A percentile compares a stretch with the other conserved stretches of the same genome.
These are phyloP conservation scores for Marisa cornuarietis DNA, from an alignment of 1,140 invertebrate genomes.

Conservation along the genomic window DNA sequence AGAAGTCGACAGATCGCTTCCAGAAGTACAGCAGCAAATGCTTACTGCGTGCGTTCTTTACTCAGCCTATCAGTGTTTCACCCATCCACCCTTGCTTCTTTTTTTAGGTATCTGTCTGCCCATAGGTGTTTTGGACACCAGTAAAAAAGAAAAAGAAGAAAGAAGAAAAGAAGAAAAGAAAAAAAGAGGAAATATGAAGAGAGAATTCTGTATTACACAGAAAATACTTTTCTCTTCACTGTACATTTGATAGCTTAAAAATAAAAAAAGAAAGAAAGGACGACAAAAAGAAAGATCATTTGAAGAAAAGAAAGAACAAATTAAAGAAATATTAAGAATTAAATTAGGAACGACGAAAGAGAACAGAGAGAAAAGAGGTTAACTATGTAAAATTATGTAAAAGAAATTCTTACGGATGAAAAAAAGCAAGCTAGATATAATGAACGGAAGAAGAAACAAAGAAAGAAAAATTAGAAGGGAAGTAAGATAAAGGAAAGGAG, in stretches of 20 bases:
- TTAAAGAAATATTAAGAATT: background rate
- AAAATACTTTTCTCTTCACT: background rate
- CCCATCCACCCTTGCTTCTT: too few relatives aligned
- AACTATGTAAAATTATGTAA: background rate
- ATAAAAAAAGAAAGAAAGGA: background rate
- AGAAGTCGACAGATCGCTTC: too few relatives aligned
- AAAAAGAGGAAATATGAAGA: too few relatives aligned
- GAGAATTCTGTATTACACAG: too few relatives aligned
- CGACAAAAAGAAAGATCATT: background rate
- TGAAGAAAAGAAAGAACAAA: background rate
- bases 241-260: background rate
- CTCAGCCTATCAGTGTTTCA: too few relatives aligned
- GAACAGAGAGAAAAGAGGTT: background rate
- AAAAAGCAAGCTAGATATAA: background rate
- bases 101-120: too few relatives aligned
- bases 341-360: background rate
- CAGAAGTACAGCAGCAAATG: too few relatives aligned
- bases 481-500: background rate
- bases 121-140: too few relatives aligned
- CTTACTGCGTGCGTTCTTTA: too few relatives aligned
- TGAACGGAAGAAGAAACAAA: background rate
- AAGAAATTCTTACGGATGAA: background rate
- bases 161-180: too few relatives aligned
- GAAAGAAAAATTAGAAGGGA: background rate
- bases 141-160: too few relatives aligned